Percentiles rank a stretch among this genome's conserved stretches.
phyloP scores from a whole-genome alignment of 2,888 invertebrate species.

The Patella ulyssiponensis region DNA sequence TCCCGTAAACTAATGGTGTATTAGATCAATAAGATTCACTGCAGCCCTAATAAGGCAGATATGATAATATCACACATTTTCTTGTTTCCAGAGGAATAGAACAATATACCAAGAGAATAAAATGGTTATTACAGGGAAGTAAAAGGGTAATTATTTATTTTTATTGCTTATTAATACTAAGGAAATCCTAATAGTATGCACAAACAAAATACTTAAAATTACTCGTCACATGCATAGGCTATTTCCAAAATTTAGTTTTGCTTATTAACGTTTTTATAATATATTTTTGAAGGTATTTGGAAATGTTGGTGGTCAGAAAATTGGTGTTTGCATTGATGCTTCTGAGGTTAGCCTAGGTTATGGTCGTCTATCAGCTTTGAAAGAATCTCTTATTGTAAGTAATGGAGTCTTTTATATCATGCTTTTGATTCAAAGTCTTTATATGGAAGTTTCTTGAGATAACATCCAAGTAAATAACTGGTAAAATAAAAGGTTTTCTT shows the following conservation, averaged over 20 bases:
- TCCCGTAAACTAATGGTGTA: no score
- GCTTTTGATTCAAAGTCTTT: no score
- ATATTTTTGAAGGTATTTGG: constrained; percentile 67
- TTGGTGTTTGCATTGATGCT: constrained; percentile 68
- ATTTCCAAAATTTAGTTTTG: neutral
- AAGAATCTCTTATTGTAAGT: constrained; percentile 69
- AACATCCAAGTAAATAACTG: no score
- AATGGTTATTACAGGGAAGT: constrained; percentile 71
- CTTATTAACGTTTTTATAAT: neutral
- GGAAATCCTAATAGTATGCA: neutral
- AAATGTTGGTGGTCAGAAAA: constrained; percentile 64
- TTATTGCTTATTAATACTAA: neutral
- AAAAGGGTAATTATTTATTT: constrained; percentile 58
- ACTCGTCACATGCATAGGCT: neutral
- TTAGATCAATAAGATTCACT: no score
- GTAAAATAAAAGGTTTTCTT: no score
- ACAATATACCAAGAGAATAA: constrained; percentile 71
- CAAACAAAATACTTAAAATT: neutral
- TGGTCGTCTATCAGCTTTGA: constrained; percentile 67
- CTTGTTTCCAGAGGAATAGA: constrained; percentile 65
- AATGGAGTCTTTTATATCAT: neutral
- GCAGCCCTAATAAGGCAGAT: no score
- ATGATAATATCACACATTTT: no score
- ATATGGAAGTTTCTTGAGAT: no score
- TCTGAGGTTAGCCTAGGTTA: constrained; percentile 71